These are phyloP conservation scores for Pristionchus maxplancki DNA, from an alignment of 2,888 invertebrate species.

Conservation along the genomic window DNA sequence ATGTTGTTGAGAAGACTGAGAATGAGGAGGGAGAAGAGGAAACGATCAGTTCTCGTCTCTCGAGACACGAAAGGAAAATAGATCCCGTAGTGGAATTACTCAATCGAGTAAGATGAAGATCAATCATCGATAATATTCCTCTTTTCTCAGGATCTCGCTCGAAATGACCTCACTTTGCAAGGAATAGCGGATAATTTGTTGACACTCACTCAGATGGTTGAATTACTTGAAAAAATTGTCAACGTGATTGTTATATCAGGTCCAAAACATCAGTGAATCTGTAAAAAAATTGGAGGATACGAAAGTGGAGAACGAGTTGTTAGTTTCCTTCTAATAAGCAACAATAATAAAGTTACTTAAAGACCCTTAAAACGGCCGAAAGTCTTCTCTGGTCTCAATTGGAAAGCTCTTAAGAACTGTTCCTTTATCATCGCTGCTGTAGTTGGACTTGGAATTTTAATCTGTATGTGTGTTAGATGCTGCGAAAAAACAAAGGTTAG, in stretches of 20 bases:
- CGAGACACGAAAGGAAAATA: not conserved
- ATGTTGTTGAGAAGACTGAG: not conserved
- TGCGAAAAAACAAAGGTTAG: not conserved
- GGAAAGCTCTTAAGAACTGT: conserved; percentile 2
- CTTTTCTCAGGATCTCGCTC: not conserved
- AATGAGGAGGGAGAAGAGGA: not conserved
- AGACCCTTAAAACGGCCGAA: not conserved
- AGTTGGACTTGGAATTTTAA: not conserved
- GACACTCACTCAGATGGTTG: conserved; percentile 10
- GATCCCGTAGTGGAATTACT: conserved; percentile 13
- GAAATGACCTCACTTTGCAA: conserved; percentile 5
- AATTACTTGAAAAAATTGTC: no score
- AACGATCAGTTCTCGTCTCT: not conserved
- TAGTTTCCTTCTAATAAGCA: not conserved
- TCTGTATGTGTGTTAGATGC: not conserved
- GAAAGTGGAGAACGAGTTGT: not conserved
- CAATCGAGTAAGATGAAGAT: not conserved
- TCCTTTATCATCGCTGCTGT: not conserved
- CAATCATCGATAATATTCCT: not conserved
- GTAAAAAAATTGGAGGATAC: not conserved
- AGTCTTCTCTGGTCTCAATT: not conserved
- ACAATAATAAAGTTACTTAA: not conserved
- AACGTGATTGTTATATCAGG: no score
- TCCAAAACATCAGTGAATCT: conserved; percentile 28
- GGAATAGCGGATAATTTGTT: conserved; percentile 18